Evolutionary conservation across 53 echinoderm and acorn worm species (phyloP).

Genomic region (Echinometra lucunter): DNA sequence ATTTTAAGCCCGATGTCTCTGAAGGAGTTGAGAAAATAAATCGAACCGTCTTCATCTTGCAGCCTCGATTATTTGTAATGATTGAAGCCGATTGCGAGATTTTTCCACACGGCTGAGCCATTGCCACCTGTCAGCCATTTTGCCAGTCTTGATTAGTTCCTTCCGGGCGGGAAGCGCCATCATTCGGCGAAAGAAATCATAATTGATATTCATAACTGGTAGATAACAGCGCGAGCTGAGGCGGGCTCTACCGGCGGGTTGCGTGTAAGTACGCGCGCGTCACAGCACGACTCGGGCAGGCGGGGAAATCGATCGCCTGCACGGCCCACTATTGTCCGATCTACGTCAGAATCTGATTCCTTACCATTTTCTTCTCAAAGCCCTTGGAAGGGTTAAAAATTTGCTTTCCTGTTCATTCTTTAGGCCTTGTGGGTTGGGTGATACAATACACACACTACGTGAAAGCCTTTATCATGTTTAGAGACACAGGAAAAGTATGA

Average conservation of each 20-base stretch:
- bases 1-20: conserved; percentile 44
- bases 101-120: conserved; percentile 59
- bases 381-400: conserved; percentile 60
- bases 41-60: neutral
- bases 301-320: conserved; percentile 62
- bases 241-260: neutral
- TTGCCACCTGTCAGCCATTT: conserved; percentile 70
- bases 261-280: conserved; percentile 58
- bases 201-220: conserved; percentile 73
- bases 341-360: conserved; percentile 18
- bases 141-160: conserved; percentile 70
- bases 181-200: conserved; percentile 68
- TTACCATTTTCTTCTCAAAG: neutral
- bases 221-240: conserved; percentile 48
- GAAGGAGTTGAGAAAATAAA: conserved; percentile 5
- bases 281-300: conserved; percentile 1
- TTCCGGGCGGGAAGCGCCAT: conserved; percentile 66
- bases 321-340: conserved; percentile 44
- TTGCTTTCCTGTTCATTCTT: conserved; percentile 51
- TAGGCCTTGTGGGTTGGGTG: conserved; percentile 43
- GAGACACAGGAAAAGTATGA: conserved; percentile 32
- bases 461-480: conserved; percentile 37
- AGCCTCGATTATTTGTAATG: conserved; percentile 60
- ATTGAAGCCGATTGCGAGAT: conserved; percentile 66
- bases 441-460: conserved; percentile 40